Percentiles rank a stretch among this genome's conserved stretches.
These are phyloP conservation scores for Drosophila sp. DNA, from an alignment of 1,140 invertebrate genomes.

Conservation along the genomic window DNA sequence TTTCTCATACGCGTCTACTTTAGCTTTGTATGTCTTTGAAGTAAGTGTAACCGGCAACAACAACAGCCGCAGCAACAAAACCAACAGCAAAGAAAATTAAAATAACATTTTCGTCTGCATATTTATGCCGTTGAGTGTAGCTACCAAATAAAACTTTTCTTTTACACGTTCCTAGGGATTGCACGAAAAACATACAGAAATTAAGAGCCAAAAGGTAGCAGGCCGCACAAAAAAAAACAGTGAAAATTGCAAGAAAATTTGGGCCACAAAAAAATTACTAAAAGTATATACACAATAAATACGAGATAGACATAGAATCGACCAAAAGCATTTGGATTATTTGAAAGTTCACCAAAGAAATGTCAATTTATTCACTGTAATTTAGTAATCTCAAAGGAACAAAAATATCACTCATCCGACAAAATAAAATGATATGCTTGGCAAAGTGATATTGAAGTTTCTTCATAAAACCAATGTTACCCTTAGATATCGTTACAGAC, in stretches of 20 bases:
- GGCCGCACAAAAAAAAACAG: conserved; percentile 7
- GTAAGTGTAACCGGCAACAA: conserved; percentile 53
- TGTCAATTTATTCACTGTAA: no score
- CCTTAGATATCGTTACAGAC: no score
- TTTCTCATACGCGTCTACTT: conserved; percentile 18
- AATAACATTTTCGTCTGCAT: conserved; percentile 62
- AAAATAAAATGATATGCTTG: not conserved
- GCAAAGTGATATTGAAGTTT: no score
- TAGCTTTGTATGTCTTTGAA: conserved; percentile 52
- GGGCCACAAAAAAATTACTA: conserved; percentile 48
- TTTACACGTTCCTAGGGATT: conserved; percentile 33
- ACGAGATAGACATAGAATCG: not conserved
- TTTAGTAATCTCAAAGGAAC: not conserved
- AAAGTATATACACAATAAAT: conserved; percentile 17
- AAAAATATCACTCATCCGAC: not conserved
- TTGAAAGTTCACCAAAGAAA: not conserved
- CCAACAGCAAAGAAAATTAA: conserved; percentile 52
- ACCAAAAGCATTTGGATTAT: not conserved
- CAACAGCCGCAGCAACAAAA: conserved; percentile 18
- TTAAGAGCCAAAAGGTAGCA: not conserved
- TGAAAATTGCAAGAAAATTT: conserved; percentile 63
- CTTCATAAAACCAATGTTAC: no score
- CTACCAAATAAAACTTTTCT: conserved; percentile 36
- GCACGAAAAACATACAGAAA: conserved; percentile 24
- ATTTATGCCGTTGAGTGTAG: conserved; percentile 53